phyloP scores from a whole-genome alignment of 2,797 vertebrate genomes.

The Mus minutoides region DNA sequence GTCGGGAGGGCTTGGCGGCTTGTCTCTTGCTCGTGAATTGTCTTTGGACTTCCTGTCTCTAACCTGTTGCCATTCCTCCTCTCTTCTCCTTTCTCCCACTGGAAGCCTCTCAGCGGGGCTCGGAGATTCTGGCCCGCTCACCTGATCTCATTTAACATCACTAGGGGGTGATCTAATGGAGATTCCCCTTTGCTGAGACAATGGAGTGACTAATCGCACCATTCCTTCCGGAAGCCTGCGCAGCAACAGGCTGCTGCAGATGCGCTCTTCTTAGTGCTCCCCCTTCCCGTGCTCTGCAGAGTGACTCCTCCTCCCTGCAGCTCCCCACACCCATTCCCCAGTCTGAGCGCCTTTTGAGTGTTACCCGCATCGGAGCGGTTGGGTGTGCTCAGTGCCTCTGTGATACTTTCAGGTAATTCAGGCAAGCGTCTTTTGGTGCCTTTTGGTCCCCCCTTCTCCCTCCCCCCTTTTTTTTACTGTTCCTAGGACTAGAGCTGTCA shows the following conservation, averaged over 20 bases:
- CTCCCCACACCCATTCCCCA: neutral
- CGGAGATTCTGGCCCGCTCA: neutral
- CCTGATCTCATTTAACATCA: neutral
- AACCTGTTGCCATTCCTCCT: neutral
- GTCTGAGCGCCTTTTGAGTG: neutral
- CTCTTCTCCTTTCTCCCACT: neutral
- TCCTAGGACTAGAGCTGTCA: neutral
- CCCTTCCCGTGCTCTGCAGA: accelerated
- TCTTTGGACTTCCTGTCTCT: neutral
- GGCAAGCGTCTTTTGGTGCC: neutral
- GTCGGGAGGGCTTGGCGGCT: neutral
- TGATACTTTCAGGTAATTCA: too few relatives aligned
- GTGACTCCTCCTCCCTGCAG: neutral
- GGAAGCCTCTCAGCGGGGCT: accelerated
- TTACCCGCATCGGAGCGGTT: neutral
- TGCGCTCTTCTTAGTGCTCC: neutral
- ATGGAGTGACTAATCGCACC: neutral
- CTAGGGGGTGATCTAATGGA: neutral
- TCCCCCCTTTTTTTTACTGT: neutral
- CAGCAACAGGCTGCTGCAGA: neutral
- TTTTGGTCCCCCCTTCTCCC: neutral
- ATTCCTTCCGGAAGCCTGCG: neutral
- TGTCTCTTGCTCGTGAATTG: neutral
- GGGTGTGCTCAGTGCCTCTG: neutral
- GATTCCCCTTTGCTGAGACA: neutral